phyloP scores from a whole-genome alignment of 2,113 vertebrate species.

The Mesembrinibis cayennensis region DNA sequence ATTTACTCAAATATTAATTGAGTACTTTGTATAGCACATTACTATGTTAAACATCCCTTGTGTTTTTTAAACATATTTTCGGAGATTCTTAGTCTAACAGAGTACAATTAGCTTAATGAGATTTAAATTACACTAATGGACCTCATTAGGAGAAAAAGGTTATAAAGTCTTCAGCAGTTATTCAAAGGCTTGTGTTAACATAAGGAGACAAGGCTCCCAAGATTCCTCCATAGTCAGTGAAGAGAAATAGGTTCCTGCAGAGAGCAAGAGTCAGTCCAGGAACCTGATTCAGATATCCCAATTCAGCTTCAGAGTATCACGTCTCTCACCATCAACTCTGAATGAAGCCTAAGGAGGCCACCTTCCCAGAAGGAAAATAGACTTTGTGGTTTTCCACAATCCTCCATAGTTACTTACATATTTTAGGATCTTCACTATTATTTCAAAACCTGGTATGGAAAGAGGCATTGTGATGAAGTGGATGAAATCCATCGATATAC shows the following conservation, averaged over 20 bases:
- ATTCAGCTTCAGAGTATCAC: neutral
- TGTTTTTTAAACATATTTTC: constrained; percentile 50
- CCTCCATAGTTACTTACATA: neutral
- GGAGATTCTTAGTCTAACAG: neutral
- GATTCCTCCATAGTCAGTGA: neutral
- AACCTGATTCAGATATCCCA: neutral
- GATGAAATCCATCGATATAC: neutral
- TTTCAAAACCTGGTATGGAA: neutral
- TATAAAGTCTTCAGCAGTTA: constrained; percentile 10
- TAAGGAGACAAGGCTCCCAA: neutral
- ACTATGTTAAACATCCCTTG: neutral
- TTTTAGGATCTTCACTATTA: neutral
- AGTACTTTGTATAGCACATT: neutral
- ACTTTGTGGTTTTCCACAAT: neutral
- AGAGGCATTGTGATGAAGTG: neutral
- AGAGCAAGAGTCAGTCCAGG: neutral
- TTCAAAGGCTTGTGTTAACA: neutral
- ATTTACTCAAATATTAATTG: neutral
- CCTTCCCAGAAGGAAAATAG: neutral
- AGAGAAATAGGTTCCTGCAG: neutral
- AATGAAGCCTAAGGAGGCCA: neutral
- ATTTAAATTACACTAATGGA: constrained; percentile 48
- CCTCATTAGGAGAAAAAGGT: constrained; percentile 24
- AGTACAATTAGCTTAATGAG: constrained; percentile 46
- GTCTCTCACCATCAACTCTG: neutral